Evolutionary conservation across 2,113 vertebrate genomes (phyloP).

Genomic region (Phaethon lepturus): DNA sequence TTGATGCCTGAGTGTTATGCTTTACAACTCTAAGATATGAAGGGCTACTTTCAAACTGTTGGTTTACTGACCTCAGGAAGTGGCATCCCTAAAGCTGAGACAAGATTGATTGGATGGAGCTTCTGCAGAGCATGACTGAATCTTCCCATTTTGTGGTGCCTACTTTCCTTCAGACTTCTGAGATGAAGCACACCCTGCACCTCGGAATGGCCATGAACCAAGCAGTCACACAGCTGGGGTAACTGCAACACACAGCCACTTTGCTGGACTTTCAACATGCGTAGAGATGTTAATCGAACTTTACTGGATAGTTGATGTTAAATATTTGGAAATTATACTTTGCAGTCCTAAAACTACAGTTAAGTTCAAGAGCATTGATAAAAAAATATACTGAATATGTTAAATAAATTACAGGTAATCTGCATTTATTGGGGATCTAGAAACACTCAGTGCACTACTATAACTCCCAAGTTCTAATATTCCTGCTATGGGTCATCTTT

Average conservation of each 20-base stretch:
- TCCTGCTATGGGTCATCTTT: neutral
- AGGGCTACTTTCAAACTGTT: neutral
- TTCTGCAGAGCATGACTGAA: neutral
- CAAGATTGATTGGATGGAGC: neutral
- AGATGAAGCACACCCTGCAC: neutral
- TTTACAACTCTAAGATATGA: neutral
- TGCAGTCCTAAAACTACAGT: neutral
- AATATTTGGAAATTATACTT: neutral
- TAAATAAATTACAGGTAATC: neutral
- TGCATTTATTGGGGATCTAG: neutral
- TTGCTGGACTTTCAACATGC: neutral
- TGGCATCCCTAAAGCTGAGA: neutral
- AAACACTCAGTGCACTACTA: neutral
- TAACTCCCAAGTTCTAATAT: neutral
- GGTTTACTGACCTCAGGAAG: neutral
- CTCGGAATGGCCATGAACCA: rapidly evolving
- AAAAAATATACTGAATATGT: neutral
- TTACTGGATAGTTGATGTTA: neutral
- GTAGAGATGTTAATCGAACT: neutral
- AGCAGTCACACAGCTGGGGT: neutral
- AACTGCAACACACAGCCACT: neutral
- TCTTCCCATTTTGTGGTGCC: neutral
- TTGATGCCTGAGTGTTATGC: neutral
- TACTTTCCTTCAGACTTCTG: neutral
- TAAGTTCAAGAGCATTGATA: neutral